Evolutionary conservation across 2,113 vertebrate genomes (phyloP).

Genomic region (Otis tarda): DNA sequence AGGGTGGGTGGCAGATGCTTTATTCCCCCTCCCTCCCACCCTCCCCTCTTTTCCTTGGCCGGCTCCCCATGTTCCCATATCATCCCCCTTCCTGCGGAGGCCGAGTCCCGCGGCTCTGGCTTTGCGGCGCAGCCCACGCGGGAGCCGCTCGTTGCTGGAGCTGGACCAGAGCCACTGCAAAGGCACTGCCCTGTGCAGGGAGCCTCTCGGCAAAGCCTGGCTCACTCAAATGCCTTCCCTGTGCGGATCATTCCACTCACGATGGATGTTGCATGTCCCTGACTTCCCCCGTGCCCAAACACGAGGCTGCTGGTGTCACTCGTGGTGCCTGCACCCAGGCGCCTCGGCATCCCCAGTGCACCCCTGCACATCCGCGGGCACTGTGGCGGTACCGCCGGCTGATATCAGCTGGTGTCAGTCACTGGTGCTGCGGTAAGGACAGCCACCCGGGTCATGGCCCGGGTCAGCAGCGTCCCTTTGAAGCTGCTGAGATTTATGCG

Average conservation of each 20-base stretch:
- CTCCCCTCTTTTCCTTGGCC: slow-evolving; percentile 28
- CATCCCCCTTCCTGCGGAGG: neutral
- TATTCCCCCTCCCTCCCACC: neutral
- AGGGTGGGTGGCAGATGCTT: slow-evolving; percentile 51
- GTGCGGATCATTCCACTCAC: rapidly evolving
- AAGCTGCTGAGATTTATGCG: neutral
- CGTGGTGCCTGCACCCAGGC: rapidly evolving
- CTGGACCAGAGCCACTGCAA: neutral
- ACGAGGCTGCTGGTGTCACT: rapidly evolving
- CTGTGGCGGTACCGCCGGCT: rapidly evolving
- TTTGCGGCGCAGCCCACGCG: neutral
- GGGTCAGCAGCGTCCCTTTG: neutral
- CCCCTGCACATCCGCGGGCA: rapidly evolving
- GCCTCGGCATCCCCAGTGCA: rapidly evolving
- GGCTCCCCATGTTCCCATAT: slow-evolving; percentile 6
- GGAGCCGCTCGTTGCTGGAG: neutral
- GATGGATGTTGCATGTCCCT: rapidly evolving
- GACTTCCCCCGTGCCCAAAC: rapidly evolving
- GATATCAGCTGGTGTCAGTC: neutral
- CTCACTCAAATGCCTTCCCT: rapidly evolving
- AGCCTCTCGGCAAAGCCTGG: neutral
- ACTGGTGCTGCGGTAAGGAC: neutral
- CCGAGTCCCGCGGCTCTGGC: neutral
- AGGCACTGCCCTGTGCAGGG: neutral
- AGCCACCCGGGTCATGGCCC: rapidly evolving